These are phyloP conservation scores for Apotomis turbidana DNA, from an alignment of 2,888 invertebrate species.

Conservation along the genomic window DNA sequence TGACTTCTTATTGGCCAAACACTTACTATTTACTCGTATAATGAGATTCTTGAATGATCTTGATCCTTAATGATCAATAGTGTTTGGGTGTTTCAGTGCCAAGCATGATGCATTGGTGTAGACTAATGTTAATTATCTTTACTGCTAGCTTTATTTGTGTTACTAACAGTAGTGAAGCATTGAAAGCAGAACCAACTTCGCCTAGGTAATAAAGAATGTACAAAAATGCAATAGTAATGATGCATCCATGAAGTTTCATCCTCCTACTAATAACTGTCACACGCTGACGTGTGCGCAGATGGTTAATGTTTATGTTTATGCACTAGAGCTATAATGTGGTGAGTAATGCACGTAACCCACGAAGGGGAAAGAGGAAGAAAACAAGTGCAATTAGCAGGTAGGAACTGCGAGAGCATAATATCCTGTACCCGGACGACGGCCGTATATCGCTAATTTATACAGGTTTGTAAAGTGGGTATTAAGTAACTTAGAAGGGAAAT, in stretches of 20 bases:
- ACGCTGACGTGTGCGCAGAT: conserved; percentile 2
- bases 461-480: conserved; percentile 3
- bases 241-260: not conserved
- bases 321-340: conserved; percentile 1
- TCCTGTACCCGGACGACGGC: conserved; percentile 16
- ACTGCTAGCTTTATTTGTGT: too few species aligned
- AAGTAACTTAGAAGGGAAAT: not conserved
- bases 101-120: too few species aligned
- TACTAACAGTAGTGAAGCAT: not conserved
- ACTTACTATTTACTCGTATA: too few species aligned
- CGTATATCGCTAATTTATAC: not conserved
- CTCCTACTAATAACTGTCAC: conserved; percentile 14
- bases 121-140: too few species aligned
- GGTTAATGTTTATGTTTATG: conserved; percentile 14
- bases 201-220: not conserved
- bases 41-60: too few species aligned
- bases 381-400: conserved; percentile 17
- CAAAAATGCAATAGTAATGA: not conserved
- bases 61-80: too few species aligned
- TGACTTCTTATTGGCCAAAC: too few species aligned
- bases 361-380: conserved; percentile 36
- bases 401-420: conserved; percentile 24
- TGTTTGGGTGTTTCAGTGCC: too few species aligned
- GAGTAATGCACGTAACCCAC: conserved; percentile 28
- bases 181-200: not conserved